A percentile compares a stretch with the other conserved stretches of the same genome.
Conservation (phyloP, 2,797 vertebrate genomes). For the Spea hammondii region DNA sequence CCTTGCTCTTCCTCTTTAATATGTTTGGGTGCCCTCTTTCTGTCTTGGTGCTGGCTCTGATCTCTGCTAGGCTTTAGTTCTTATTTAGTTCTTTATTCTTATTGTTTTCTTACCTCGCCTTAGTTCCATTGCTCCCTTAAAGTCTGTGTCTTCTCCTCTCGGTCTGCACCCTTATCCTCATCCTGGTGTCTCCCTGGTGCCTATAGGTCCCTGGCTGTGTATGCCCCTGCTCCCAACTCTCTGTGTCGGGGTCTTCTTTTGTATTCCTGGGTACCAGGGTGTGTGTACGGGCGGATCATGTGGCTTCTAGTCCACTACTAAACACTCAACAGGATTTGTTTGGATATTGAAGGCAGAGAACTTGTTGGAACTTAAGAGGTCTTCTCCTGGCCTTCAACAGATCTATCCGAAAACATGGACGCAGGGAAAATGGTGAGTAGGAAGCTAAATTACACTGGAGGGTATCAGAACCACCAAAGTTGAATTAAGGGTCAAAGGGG, state of each 20-base stretch:
- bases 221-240: neutral
- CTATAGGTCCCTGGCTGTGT: neutral
- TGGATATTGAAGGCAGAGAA: conserved; percentile 17
- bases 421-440: conserved; percentile 49
- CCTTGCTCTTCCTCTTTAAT: neutral
- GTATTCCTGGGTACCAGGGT: neutral
- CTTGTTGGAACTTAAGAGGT: conserved; percentile 20
- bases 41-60: neutral
- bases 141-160: neutral
- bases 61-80: neutral
- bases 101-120: no score
- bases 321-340: conserved; percentile 15
- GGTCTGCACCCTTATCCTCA: neutral
- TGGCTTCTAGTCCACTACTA: conserved; percentile 24
- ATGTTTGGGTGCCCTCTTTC: neutral
- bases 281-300: conserved; percentile 26
- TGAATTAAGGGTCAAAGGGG: no score
- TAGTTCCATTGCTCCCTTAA: neutral
- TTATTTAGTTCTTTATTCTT: neutral
- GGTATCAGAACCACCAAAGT: neutral
- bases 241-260: neutral
- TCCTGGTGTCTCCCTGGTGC: neutral
- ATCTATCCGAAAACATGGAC: conserved; percentile 39
- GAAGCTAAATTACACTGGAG: neutral
- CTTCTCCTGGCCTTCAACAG: conserved; percentile 16